Evolutionary conservation across 2,797 vertebrate species (phyloP), one percentile per base, ranked within the genome.

Genomic region (Toxotes lorentzi): DNA sequence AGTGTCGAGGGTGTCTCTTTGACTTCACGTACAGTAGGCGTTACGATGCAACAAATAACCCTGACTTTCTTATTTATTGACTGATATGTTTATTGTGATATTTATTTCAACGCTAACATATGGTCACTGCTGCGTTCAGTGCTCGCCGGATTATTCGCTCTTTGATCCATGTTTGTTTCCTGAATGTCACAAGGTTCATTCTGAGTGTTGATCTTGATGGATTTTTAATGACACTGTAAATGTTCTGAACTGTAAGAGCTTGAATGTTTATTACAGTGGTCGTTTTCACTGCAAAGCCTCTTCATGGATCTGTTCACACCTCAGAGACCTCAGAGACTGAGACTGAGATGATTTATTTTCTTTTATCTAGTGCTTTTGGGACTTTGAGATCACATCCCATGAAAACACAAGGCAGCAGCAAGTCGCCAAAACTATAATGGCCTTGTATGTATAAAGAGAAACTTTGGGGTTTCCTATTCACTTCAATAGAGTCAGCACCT

Each of bases 21-120:
- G 65, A 81, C 30, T 41, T 69, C 27, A 62, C 45, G 1, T 4
- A 17, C 45, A 60, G 62, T 45, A 70, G 59, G 21, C 32, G 27
- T 76, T 58, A 69, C 61, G 47, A 21, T 48, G 77, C 53, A 76
- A 71, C 34, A 54, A 23, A 56, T 78, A 61, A 78, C 76, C 45
- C 47, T 77, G 59, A 69, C 69, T 61, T 69, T 79, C 41, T 60
- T 88, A 84, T 88, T 88, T 83, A 79, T 76, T 38, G 72, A 76
- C 56, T 5, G 81, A n/a, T n/a, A n/a, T n/a, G n/a, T n/a, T n/a
- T n/a, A n/a, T n/a, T 59, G 77, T 85, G 89, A 35, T 86, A 81
- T 86, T 82, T 85, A 87, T 84, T 87, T 81, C 21, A 72, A 62
- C 58, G 48, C 45, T 82, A 60, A 84, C 81, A 47, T 81, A 62